Percentiles rank a stretch among this genome's conserved stretches.
These are phyloP conservation scores for Microcebus tavaratra DNA, from an alignment of 2,113 vertebrate genomes.

Conservation along the genomic window DNA sequence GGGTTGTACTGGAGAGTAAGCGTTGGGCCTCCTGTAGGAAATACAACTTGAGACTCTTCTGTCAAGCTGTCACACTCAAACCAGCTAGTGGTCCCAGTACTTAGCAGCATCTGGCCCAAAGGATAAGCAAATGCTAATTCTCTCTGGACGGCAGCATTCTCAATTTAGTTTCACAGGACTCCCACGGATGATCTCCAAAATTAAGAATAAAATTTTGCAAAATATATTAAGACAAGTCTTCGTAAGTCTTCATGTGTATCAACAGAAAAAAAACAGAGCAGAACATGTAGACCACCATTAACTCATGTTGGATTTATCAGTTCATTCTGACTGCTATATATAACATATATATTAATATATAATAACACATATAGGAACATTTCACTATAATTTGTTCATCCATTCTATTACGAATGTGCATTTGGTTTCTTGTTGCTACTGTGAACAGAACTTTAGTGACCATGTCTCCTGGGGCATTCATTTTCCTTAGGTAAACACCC, in stretches of 20 bases:
- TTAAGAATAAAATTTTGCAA: background rate
- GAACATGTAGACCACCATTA: background rate
- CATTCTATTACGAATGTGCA: background rate
- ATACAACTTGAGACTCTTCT: background rate
- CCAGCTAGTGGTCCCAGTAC: background rate
- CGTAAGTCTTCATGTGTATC: background rate
- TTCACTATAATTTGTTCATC: background rate
- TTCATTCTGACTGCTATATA: background rate
- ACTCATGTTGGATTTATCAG: background rate
- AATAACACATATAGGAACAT: background rate
- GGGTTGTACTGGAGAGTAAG: background rate
- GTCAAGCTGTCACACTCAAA: background rate
- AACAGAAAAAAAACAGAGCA: background rate
- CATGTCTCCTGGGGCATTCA: background rate
- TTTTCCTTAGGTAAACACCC: background rate
- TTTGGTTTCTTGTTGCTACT: background rate
- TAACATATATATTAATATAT: no score
- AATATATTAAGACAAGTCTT: background rate
- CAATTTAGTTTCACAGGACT: background rate
- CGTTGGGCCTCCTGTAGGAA: background rate
- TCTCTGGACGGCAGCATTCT: background rate
- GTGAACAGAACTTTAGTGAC: background rate
- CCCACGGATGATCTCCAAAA: background rate
- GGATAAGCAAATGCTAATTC: background rate
- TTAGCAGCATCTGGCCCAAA: background rate